These are phyloP conservation scores for Taphrorychus bicolor DNA, from an alignment of 2,888 invertebrate genomes.

Conservation along the genomic window DNA sequence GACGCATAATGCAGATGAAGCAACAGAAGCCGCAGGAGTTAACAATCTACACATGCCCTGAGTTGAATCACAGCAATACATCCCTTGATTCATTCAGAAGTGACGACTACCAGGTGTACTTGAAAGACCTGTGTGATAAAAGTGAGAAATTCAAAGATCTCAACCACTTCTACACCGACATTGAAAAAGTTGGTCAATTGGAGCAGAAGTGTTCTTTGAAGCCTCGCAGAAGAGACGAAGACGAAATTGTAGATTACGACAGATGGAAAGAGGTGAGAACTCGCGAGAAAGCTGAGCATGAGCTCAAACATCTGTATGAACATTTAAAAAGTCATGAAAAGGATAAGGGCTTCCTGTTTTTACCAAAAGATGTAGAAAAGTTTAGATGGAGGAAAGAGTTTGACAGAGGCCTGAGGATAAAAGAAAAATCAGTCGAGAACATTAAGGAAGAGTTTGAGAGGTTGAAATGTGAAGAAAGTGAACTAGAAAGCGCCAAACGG, in stretches of 20 bases:
- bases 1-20: conserved; percentile 49
- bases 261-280: conserved; percentile 83
- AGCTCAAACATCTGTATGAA: conserved; percentile 76
- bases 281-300: conserved; percentile 82
- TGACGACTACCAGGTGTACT: conserved; percentile 73
- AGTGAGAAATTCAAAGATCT: conserved; percentile 85
- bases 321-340: conserved; percentile 81
- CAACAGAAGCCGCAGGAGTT: conserved; percentile 37
- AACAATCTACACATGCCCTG: conserved; percentile 48
- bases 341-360: conserved; percentile 84
- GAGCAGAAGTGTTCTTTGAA: conserved; percentile 79
- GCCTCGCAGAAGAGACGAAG: conserved; percentile 75
- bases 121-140: conserved; percentile 71
- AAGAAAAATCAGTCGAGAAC: conserved; percentile 89
- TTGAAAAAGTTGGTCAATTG: conserved; percentile 84
- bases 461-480: conserved; percentile 63
- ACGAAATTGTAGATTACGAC: conserved; percentile 86
- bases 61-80: conserved; percentile 59
- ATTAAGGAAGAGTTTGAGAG: conserved; percentile 79
- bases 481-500: conserved; percentile 60
- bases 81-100: conserved; percentile 62
- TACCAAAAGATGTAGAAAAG: conserved; percentile 75
- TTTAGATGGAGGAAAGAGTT: conserved; percentile 78
- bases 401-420: conserved; percentile 79
- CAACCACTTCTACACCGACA: conserved; percentile 82